These are phyloP conservation scores for Leucoraja ocellata DNA, from an alignment of 2,797 vertebrate genomes.

Conservation along the genomic window DNA sequence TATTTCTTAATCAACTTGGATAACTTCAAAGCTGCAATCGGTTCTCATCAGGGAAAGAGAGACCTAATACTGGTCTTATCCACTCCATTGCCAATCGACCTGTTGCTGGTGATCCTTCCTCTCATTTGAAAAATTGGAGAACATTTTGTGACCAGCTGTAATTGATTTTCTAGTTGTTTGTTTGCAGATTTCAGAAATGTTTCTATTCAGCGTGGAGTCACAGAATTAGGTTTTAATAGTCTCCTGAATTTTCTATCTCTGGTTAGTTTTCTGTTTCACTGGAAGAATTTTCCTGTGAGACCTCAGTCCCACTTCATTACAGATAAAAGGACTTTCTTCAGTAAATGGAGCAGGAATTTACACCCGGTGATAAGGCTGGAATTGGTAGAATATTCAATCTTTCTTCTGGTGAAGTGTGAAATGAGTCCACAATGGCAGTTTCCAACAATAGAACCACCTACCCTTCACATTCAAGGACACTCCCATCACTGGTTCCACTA, in stretches of 20 bases:
- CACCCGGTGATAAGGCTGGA: neutral
- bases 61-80: neutral
- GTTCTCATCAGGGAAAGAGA: neutral
- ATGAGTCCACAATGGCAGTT: neutral
- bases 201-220: neutral
- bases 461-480: no score
- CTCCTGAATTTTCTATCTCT: neutral
- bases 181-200: neutral
- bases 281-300: neutral
- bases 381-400: neutral
- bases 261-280: neutral
- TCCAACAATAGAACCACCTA: no score
- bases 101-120: neutral
- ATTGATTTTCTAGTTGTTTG: neutral
- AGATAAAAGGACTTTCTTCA: neutral
- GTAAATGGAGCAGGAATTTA: neutral
- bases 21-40: neutral
- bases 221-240: conserved; percentile 17
- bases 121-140: neutral
- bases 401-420: neutral
- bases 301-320: neutral
- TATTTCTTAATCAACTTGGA: neutral
- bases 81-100: neutral
- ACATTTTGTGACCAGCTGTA: neutral
- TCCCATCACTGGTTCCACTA: no score